Conservation (phyloP, 1,140 invertebrate species). For the Periplaneta americana region DNA sequence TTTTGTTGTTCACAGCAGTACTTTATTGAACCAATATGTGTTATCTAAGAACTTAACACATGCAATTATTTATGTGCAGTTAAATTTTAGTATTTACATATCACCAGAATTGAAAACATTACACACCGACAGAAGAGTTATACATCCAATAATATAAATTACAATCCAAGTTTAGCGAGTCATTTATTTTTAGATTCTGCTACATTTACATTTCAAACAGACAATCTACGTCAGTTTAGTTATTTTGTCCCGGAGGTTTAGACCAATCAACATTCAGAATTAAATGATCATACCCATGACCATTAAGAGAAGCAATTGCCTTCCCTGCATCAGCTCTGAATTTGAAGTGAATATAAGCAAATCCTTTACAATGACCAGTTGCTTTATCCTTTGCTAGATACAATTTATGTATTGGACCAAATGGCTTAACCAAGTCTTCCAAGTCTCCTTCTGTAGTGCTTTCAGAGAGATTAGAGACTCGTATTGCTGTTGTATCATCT, state of each 20-base stretch:
- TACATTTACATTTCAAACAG: no score
- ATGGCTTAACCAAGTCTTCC: conserved; percentile 89
- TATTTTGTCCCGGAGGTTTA: conserved; percentile 56
- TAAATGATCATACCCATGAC: conserved; percentile 96
- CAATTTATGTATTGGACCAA: conserved; percentile 81
- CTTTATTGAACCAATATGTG: no score
- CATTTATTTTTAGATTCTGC: no score
- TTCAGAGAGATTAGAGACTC: conserved; percentile 96
- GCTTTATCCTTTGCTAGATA: conserved; percentile 82
- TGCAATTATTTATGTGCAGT: no score
- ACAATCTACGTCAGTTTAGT: no score
- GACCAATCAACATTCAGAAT: conserved; percentile 99
- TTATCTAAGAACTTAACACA: no score
- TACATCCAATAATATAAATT: no score
- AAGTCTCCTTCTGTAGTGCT: conserved; percentile 92
- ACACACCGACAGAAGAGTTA: no score
- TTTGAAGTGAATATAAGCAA: conserved; percentile 96
- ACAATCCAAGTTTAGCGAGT: no score
- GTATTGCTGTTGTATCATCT: conserved; percentile 82
- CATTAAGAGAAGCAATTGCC: conserved; percentile 86
- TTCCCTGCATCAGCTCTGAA: conserved; percentile 81
- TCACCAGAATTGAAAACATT: no score
- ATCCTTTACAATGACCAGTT: conserved; percentile 82
- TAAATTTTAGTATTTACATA: no score
- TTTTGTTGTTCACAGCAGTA: no score